Base-by-base conservation (phyloP, 2,888 invertebrate species). In the Yponomeuta sedellus region DNA sequence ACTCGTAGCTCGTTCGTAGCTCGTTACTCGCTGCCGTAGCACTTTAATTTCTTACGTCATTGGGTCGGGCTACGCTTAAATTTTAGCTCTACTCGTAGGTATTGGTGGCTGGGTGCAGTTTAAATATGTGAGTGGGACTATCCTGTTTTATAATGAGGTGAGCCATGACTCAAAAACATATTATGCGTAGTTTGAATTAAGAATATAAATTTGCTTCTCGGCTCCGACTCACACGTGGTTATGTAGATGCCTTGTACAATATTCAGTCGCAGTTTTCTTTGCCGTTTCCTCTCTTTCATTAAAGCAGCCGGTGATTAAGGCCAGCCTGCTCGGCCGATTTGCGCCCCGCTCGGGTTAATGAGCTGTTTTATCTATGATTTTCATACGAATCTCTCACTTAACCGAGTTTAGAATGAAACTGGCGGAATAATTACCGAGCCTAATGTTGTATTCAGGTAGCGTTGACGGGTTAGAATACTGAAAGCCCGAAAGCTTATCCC, bases 31-130 rank as follows among this genome's bases (percentile, higher is more conserved):
- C 22, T 25, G 67, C 70, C 75, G 77, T 78, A 77, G 59, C 62
- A 77, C 77, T 81, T 74, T 80, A 80, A 83, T 82, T 77, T 79
- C 74, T 77, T 77, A 74, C 76, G 72, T 78, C 74, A 78, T 78
- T 77, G 76, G 73, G 69, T 76, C 72, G 68, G 72, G 68, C 77
- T 76, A 71, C 69, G 69, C 73, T 75, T 70, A 56, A 44, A 64
- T 52, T 64, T 74, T 69, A 70, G 72, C 69, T 74, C 66, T n/a
- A 40, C 20, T 19, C 10, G 34, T 62, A 8, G 34, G 34, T 34
- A 16, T 52, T 52, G 44, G 44, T 12, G 58, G 62, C 63, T 58
- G 34, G 12, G 22, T 57, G 40, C 57, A 61, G 39, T 61, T 67
- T 58, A 52, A 52, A 52, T 52, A 52, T 12, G 44, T 12, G 16